phyloP scores from a whole-genome alignment of 2,797 vertebrate species.

The Dromococcyx pavoninus region DNA sequence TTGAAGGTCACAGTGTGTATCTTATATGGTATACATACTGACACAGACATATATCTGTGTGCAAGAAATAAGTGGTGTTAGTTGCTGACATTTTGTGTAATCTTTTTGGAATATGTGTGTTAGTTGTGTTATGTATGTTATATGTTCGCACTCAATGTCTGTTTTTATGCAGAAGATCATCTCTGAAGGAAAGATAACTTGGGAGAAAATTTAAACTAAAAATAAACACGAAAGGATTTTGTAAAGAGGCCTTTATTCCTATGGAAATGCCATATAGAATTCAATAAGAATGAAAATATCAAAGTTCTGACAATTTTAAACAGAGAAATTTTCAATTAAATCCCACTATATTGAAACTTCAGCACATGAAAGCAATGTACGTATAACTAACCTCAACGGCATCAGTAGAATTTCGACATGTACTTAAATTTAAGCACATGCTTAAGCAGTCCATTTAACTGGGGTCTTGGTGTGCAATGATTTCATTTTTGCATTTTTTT shows the following conservation, averaged over 20 bases:
- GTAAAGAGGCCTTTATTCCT: neutral
- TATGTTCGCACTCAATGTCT: neutral
- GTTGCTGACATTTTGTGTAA: neutral
- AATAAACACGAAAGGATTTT: neutral
- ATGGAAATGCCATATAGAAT: neutral
- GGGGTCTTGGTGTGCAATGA: neutral
- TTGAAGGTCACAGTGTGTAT: fast-evolving
- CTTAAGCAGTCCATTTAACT: neutral
- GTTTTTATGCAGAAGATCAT: neutral
- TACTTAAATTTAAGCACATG: neutral
- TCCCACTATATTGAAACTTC: neutral
- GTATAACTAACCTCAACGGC: neutral
- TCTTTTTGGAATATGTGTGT: neutral
- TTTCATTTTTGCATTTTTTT: neutral
- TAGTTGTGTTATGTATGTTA: neutral
- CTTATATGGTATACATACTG: neutral
- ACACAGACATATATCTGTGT: neutral
- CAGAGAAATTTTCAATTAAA: neutral
- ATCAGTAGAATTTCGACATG: neutral
- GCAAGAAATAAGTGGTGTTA: neutral
- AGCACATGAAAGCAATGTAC: neutral
- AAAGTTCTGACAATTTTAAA: neutral
- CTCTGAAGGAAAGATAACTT: neutral
- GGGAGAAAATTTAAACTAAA: neutral
- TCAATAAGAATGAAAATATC: neutral